A percentile compares a stretch with the other conserved stretches of the same genome.
phyloP scores from a whole-genome alignment of 2,113 vertebrate species.

The Pelodiscus sinensis region DNA sequence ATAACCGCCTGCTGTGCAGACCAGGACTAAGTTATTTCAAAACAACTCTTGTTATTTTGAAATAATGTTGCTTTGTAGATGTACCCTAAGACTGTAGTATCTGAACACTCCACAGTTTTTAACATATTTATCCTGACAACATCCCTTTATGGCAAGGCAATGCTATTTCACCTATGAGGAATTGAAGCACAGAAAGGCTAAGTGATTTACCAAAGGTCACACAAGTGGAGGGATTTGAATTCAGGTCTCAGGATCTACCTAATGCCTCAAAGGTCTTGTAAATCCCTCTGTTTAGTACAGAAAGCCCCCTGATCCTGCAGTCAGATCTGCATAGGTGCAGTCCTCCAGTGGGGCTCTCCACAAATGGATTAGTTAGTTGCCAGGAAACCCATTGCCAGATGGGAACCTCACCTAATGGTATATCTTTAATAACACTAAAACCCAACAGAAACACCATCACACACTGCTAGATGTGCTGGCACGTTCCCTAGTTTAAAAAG shows the following conservation, averaged over 20 bases:
- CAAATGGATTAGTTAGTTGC: background rate
- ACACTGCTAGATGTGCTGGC: background rate
- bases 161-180: background rate
- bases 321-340: background rate
- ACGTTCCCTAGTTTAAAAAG: background rate
- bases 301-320: background rate
- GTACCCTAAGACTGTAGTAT: background rate
- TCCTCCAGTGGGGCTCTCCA: background rate
- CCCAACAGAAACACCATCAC: constrained; percentile 7
- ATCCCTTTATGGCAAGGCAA: background rate
- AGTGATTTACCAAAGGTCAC: background rate
- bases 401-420: constrained; percentile 22
- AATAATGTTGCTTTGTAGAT: no score
- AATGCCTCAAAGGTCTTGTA: background rate
- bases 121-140: background rate
- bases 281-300: background rate
- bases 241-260: background rate
- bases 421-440: background rate
- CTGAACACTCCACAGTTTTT: background rate
- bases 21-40: no score
- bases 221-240: background rate
- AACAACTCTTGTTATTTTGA: no score
- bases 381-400: background rate
- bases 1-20: no score
- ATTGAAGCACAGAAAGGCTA: constrained; percentile 1